A percentile compares a stretch with the other conserved stretches of the same genome.
These are phyloP conservation scores for Cecropterus lyciades DNA, from an alignment of 1,140 invertebrate genomes.

Conservation along the genomic window DNA sequence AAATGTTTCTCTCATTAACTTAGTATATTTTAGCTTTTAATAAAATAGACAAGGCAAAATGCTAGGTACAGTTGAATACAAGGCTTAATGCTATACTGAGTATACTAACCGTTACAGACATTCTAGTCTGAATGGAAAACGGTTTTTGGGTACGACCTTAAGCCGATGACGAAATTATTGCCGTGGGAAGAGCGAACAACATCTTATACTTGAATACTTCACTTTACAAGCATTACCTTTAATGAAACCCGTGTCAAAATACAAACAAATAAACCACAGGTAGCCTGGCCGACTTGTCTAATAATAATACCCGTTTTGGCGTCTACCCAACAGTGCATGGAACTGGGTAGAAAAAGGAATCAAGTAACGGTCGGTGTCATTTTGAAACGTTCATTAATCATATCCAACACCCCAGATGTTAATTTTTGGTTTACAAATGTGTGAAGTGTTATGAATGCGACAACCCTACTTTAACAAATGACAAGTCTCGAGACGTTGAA, in stretches of 20 bases:
- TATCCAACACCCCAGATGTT: slow-evolving; percentile 8
- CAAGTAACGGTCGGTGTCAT: slow-evolving; percentile 37
- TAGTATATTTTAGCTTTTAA: too few species aligned
- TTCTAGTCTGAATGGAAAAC: background rate
- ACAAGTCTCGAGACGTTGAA: slow-evolving; percentile 13
- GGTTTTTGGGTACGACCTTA: slow-evolving; percentile 1
- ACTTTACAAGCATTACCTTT: slow-evolving; percentile 3
- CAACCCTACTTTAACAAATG: slow-evolving; percentile 1
- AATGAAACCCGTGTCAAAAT: slow-evolving; percentile 36
- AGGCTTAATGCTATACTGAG: too few species aligned
- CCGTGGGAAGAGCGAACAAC: slow-evolving; percentile 14
- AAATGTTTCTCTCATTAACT: too few species aligned
- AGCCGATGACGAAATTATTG: slow-evolving; percentile 17
- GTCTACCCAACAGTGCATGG: slow-evolving; percentile 51
- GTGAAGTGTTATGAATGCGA: background rate
- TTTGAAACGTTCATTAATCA: slow-evolving; percentile 32
- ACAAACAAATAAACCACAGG: slow-evolving; percentile 57
- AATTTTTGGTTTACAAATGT: slow-evolving; percentile 3
- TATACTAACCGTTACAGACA: too few species aligned
- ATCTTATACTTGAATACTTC: background rate
- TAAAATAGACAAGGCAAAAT: too few species aligned
- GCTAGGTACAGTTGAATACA: too few species aligned
- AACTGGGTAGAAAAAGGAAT: slow-evolving; percentile 47
- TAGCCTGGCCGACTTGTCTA: slow-evolving; percentile 66
- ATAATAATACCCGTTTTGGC: slow-evolving; percentile 74